A percentile compares a stretch with the other conserved stretches of the same genome.
These are phyloP conservation scores for Clarias batrachus DNA, from an alignment of 2,113 vertebrate genomes.

Conservation along the genomic window DNA sequence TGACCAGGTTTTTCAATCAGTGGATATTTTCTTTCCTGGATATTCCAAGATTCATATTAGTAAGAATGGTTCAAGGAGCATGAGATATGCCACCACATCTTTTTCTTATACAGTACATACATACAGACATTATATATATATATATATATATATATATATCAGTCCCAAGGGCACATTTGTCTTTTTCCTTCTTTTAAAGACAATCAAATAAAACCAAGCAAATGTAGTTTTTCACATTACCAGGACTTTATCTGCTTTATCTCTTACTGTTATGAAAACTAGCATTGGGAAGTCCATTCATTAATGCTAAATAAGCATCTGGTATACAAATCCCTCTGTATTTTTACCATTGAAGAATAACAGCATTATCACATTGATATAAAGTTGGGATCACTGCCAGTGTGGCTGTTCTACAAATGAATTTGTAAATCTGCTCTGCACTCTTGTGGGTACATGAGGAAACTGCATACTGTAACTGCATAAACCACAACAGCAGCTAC, in stretches of 20 bases:
- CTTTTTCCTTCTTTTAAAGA: not conserved
- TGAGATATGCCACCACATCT: too few relatives aligned
- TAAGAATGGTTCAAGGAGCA: too few relatives aligned
- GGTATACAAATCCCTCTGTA: not conserved
- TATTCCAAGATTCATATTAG: too few relatives aligned
- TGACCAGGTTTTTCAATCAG: too few relatives aligned
- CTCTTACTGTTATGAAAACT: too few relatives aligned
- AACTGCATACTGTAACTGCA: constrained; percentile 41
- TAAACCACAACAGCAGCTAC: not conserved
- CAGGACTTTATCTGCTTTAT: not conserved
- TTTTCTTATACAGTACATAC: too few relatives aligned
- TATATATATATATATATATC: not conserved
- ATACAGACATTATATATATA: too few relatives aligned
- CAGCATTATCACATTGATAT: not conserved
- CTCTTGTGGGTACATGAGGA: constrained; percentile 55
- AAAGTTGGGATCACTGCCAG: not conserved
- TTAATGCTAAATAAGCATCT: not conserved
- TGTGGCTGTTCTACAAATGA: not conserved
- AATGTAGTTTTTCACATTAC: not conserved
- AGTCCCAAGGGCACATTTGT: not conserved
- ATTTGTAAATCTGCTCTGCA: constrained; percentile 36
- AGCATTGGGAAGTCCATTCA: too few relatives aligned
- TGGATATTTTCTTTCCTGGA: too few relatives aligned
- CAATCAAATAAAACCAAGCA: not conserved
- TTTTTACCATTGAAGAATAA: not conserved